Evolutionary conservation across 1,140 invertebrate genomes (phyloP), one percentile per base, ranked within the genome.

Genomic region (Drosophila lacertosa): DNA sequence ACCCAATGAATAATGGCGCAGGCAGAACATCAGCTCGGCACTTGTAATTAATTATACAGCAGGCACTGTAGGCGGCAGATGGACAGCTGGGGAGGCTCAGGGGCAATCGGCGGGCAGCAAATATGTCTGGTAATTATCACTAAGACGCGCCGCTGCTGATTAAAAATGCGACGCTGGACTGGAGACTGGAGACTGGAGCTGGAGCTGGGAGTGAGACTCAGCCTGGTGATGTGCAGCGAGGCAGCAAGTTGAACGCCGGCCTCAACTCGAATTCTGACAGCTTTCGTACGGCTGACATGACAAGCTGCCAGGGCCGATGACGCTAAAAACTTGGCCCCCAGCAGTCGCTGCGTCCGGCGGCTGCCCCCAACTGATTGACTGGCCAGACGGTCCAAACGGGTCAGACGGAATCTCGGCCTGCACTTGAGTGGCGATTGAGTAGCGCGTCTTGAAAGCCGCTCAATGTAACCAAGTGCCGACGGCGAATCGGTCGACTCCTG

Each of bases 91-190:
- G 24, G 11, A 45, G 42, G 50, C 26, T 11, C 13, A 33, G 13
- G 13, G 54, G 33, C 60, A 68, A 29, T 29, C 26, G 7, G 40
- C 60, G 40, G 54, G 78, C 78, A 70, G 48, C 79, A 71, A 63
- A 78, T 75, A 83, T 83, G 80, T 45, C 73, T 74, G 74, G 77
- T 86, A 88, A 86, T 86, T 86, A 86, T 88, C 82, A 86, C 65
- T 81, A 74, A 81, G 77, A 88, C 74, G 60, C 77, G 77, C 65
- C 82, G 77, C 65, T 48, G 50, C 74, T 86, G 81, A 86, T 88
- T 88, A 86, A 86, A 84, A 81, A 86, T 86, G 74, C 81, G 77
- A 81, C 76, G 83, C 79, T 66, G 71, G 35, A 69, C 51, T 39
- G 13, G 57, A 15, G 3, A 13, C 26, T 24, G n/a, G n/a, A n/a